phyloP scores from a whole-genome alignment of 2,888 invertebrate genomes.

The Ligdia adustata region DNA sequence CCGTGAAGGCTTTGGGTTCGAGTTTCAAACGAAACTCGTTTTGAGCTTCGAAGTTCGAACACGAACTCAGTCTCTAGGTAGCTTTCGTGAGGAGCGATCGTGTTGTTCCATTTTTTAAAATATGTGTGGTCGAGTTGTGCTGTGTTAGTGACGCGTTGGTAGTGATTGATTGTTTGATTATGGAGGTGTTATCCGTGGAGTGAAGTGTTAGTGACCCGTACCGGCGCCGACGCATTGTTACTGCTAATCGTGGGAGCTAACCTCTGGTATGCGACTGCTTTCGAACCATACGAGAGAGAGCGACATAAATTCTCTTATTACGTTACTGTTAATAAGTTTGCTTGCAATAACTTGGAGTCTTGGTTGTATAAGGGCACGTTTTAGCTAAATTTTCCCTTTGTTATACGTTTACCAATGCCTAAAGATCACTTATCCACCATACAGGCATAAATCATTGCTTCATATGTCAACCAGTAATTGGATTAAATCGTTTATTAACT shows the following conservation, averaged over 20 bases:
- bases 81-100: conserved; percentile 43
- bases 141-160: conserved; percentile 38
- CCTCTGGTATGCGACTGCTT: conserved; percentile 63
- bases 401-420: too few relatives aligned
- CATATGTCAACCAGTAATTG: too few relatives aligned
- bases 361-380: too few relatives aligned
- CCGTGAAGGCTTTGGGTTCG: conserved; percentile 36
- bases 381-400: too few relatives aligned
- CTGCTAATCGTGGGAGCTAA: conserved; percentile 59
- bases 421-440: too few relatives aligned
- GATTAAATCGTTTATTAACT: too few relatives aligned
- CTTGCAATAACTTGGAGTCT: not conserved
- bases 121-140: conserved; percentile 32
- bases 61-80: conserved; percentile 50
- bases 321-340: conserved; percentile 1
- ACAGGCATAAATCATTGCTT: too few relatives aligned
- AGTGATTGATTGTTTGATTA: conserved; percentile 55
- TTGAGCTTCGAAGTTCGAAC: conserved; percentile 33
- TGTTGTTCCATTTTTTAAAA: conserved; percentile 20
- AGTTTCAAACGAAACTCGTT: conserved; percentile 61
- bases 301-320: conserved; percentile 44
- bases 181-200: conserved; percentile 45
- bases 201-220: conserved; percentile 56
- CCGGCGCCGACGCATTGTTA: conserved; percentile 43
- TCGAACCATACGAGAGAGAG: conserved; percentile 39